Base-by-base conservation (phyloP, 1,140 invertebrate species). In the Lepidurus packardi region DNA sequence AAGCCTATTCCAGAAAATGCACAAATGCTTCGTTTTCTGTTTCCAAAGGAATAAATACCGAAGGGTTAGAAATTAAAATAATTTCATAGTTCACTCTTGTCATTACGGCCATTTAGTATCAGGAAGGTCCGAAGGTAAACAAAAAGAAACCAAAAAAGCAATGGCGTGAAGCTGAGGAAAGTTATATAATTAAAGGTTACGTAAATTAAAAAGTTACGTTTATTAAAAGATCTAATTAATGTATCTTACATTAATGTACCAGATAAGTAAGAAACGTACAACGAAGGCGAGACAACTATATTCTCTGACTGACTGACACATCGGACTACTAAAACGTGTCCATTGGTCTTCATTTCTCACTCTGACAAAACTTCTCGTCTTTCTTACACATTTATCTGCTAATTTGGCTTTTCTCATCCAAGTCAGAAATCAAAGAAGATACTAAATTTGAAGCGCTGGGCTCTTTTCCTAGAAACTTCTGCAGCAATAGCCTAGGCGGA, bases 401-500 rank as follows among this genome's bases (percentile, higher is more conserved):
- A 81, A 74, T 80, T 80, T 75, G 82, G 80, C 80, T 81, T 79
- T 82, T 84, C 9, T 77, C 47, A 75, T 87, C 85, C 25, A 88
- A 81, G 78, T 89, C 89, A 76, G 84, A 81, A 44, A 88, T 85
- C 21, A 90, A 82, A 10, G 88, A 86, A 9, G 85, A 80, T 0
- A 86, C 86, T 21, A 90, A 81, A 79, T 84, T 86, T 73, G 85
- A 82, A 5, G 92, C 89, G 25, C 88, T 92, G 45, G 92, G 89
- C 80, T 90, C 88, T 79, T 90, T 88, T 74, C 90, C 86, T 8
- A 95, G 84, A 83, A 93, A 92, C 83, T 92, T 90, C 11, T 89
- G 87, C 8, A 96, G 90, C 74, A 96, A 85, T 81, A 89, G 85
- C 16, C 87, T 88, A 5, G 93, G 90, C 5, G 93, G 93, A 80